Base-by-base conservation (phyloP, 2,113 vertebrate species). In the Esox niger region DNA sequence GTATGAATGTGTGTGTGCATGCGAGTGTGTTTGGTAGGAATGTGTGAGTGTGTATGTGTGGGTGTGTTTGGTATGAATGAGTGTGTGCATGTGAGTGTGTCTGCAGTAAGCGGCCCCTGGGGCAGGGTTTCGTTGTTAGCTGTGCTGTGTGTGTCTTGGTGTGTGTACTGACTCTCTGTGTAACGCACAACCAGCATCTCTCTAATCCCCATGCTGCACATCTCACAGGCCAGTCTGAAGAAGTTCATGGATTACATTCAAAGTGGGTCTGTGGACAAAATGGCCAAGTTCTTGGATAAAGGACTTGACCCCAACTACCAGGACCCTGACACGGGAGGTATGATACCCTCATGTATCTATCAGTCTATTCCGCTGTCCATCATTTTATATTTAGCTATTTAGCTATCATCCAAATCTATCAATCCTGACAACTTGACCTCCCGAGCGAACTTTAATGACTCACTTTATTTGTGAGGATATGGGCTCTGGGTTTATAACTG, bases 261-360 rank as follows among this genome's bases (percentile, higher is more conserved):
- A 76, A 92, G 93, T 15, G 91, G 91, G 31, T 86, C 92, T 0
- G 91, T 92, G 1, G 95, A 97, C 82, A 97, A 96, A 85, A 93
- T 96, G 88, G 90, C 85, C 1, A 90, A 96, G 74, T 91, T 97
- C 76, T 70, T 96, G 75, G 95, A 96, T 80, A 96, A 95, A 84
- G 94, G 95, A 43, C 93, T 97, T 7, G 95, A 97, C 80, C 94
- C 95, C 70, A 97, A 97, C 81, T 97, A 91, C 76, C 95, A 97
- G 15, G 95, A 96, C 78, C 79, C 93, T 0, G 95, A 96, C 70
- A 93, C 92, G 0, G 95, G 94, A 65, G 95, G 95, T 96, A 80
- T 86, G 86, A 2, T 20, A 9, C 20, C 23, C 8, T n/a, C 1
- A n/a, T n/a, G n/a, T n/a, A 23, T 62, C 43, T 4, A 29, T 64